Percentiles rank a stretch among this genome's conserved stretches.
Evolutionary conservation across 1,140 invertebrate genomes (phyloP).

Genomic region (Contarinia nasturtii): DNA sequence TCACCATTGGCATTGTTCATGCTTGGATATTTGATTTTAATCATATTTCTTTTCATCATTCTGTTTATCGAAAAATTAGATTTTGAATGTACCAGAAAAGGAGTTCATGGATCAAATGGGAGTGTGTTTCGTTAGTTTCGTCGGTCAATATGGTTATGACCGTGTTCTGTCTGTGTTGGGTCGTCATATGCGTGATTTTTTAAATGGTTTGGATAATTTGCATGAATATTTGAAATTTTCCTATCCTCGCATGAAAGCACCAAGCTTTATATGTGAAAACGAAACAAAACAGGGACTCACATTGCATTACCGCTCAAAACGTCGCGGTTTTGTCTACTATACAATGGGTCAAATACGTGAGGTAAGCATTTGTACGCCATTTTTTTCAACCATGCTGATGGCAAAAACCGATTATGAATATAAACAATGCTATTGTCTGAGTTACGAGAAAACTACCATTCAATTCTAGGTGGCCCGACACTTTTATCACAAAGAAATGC

Average conservation of each 20-base stretch:
- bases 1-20: background rate
- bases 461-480: conserved; percentile 54
- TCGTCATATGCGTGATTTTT: conserved; percentile 83
- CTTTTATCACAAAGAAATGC: conserved; percentile 84
- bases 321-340: conserved; percentile 85
- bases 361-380: conserved; percentile 19
- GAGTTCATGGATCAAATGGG: conserved; percentile 85
- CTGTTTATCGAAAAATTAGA: conserved; percentile 28
- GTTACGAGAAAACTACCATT: background rate
- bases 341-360: conserved; percentile 92
- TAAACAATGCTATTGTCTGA: background rate
- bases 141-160: conserved; percentile 91
- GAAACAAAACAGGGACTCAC: conserved; percentile 80
- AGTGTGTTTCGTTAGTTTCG: conserved; percentile 73
- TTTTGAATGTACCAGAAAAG: conserved; percentile 61
- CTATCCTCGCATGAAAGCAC: conserved; percentile 77
- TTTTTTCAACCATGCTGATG: background rate
- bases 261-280: conserved; percentile 91
- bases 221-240: conserved; percentile 96
- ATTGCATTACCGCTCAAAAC: conserved; percentile 81
- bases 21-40: background rate
- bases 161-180: conserved; percentile 74
- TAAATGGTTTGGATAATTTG: conserved; percentile 90
- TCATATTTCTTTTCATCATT: background rate
- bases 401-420: background rate